These are phyloP conservation scores for Atrina japonica DNA, from an alignment of 2,888 invertebrate genomes.

Conservation along the genomic window DNA sequence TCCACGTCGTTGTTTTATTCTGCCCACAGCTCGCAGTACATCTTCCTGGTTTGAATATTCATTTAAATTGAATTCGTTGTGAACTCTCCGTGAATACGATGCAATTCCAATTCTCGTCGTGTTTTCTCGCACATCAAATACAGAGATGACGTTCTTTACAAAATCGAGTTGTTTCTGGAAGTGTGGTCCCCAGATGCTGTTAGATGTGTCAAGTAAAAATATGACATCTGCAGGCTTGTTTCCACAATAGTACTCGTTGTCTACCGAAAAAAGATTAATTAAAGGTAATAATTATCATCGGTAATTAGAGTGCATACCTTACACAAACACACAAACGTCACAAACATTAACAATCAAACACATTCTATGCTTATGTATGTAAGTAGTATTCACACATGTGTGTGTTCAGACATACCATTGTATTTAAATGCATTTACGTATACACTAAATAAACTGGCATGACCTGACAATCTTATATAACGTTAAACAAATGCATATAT, in stretches of 20 bases:
- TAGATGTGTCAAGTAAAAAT: conserved; percentile 68
- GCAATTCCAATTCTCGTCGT: conserved; percentile 73
- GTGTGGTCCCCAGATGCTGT: conserved; percentile 75
- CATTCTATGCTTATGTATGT: no score
- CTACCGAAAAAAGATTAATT: conserved; percentile 49
- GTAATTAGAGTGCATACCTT: no score
- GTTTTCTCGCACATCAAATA: conserved; percentile 70
- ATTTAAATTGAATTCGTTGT: conserved; percentile 64
- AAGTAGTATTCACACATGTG: no score
- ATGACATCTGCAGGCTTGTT: conserved; percentile 69
- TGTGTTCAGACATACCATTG: no score
- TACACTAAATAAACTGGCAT: no score
- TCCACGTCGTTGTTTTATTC: conserved; percentile 57
- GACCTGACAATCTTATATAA: no score
- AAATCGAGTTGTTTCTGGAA: conserved; percentile 71
- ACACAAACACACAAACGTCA: no score
- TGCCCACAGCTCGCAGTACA: conserved; percentile 54
- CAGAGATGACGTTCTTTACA: conserved; percentile 68
- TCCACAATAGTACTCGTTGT: conserved; percentile 60
- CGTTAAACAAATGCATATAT: no score
- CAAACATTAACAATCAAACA: no score
- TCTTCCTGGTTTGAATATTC: conserved; percentile 48
- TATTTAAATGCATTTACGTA: no score
- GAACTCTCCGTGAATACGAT: conserved; percentile 62
- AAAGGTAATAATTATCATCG: no score